Conservation (phyloP, 1,140 invertebrate species). For the Drosophila oshimai region DNA sequence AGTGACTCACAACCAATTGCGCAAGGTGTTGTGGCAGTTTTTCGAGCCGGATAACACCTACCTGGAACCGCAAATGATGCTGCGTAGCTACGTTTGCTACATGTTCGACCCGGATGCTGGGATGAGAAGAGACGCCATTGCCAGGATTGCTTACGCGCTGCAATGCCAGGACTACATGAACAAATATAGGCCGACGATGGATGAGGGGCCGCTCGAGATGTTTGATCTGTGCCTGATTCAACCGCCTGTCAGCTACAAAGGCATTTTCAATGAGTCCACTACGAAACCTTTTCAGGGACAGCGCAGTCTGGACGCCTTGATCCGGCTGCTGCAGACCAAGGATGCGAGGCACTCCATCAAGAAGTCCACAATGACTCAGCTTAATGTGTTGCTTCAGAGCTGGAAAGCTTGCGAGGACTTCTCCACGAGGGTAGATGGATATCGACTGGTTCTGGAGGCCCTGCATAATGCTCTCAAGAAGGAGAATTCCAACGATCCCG, state of each 20-base stretch:
- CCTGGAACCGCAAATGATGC: slow-evolving; percentile 8
- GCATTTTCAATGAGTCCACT: slow-evolving; percentile 29
- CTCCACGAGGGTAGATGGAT: neutral
- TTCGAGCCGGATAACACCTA: slow-evolving; percentile 39
- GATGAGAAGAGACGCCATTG: slow-evolving; percentile 41
- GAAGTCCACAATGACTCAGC: slow-evolving; percentile 65
- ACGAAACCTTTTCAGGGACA: neutral
- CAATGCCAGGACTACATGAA: slow-evolving; percentile 9
- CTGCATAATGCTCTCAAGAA: slow-evolving; percentile 29
- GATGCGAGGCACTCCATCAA: slow-evolving; percentile 57
- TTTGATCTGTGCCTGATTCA: slow-evolving; percentile 47
- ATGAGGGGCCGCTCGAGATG: neutral
- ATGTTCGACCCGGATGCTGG: slow-evolving; percentile 41
- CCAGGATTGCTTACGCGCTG: slow-evolving; percentile 30
- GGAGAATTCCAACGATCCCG: neutral
- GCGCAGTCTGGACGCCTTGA: slow-evolving; percentile 35
- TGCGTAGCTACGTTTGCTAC: slow-evolving; percentile 59
- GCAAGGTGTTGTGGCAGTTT: slow-evolving; percentile 36
- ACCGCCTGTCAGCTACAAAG: slow-evolving; percentile 18
- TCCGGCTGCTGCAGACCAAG: slow-evolving; percentile 46
- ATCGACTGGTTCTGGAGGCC: slow-evolving; percentile 18
- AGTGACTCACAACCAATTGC: slow-evolving; percentile 15
- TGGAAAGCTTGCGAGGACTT: slow-evolving; percentile 44
- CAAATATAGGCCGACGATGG: slow-evolving; percentile 10
- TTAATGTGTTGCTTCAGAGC: slow-evolving; percentile 67